Percentiles rank a stretch among this genome's conserved stretches.
Evolutionary conservation across 2,888 invertebrate genomes (phyloP).

Genomic region (Sussaba pulchella): DNA sequence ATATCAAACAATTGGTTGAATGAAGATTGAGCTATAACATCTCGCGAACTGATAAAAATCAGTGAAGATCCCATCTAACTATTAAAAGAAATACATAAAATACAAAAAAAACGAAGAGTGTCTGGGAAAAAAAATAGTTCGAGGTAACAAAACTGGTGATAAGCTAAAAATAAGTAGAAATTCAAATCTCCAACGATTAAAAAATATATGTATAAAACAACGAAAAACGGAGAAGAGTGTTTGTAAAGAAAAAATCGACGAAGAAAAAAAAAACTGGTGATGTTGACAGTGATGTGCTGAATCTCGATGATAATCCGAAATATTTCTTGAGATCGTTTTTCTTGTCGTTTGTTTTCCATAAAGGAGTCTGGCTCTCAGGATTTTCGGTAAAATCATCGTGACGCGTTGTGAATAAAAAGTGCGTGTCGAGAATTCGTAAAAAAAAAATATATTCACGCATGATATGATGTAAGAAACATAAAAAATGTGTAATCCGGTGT

Average conservation of each 20-base stretch:
- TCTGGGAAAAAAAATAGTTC: not conserved
- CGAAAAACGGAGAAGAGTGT: not conserved
- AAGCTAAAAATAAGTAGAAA: constrained; percentile 2
- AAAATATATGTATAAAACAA: not conserved
- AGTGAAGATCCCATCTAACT: not conserved
- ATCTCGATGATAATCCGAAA: constrained; percentile 10
- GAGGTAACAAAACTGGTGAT: no score
- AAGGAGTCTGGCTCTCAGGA: constrained; percentile 41
- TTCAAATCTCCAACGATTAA: not conserved
- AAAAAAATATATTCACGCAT: not conserved
- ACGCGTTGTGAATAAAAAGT: not conserved
- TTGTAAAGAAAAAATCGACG: not conserved
- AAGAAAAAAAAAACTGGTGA: constrained; percentile 12
- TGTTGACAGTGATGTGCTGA: constrained; percentile 28
- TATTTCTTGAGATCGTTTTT: not conserved
- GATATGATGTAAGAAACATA: not conserved
- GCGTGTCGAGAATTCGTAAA: not conserved
- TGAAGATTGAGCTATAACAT: no score
- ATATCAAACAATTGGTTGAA: no score
- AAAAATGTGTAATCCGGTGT: constrained; percentile 41
- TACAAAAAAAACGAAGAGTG: not conserved
- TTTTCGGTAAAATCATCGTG: constrained; percentile 4
- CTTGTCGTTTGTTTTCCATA: constrained; percentile 19
- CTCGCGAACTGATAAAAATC: not conserved
- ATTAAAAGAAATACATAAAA: no score